These are phyloP conservation scores for Lycia hirtaria DNA, from an alignment of 2,888 invertebrate genomes.

Conservation along the genomic window DNA sequence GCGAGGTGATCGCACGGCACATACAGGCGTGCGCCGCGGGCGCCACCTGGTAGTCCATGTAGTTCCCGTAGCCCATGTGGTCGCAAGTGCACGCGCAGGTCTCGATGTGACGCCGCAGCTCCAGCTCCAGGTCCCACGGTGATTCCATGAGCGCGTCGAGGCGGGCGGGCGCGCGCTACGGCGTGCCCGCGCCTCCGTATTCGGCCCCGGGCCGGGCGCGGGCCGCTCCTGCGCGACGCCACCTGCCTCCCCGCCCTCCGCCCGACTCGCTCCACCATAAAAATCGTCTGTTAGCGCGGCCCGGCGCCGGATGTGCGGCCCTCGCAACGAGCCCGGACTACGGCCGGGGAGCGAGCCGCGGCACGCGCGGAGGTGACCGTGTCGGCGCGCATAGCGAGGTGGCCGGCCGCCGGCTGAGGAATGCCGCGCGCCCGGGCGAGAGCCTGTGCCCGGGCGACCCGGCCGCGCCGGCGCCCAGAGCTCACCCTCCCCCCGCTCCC, in stretches of 20 bases:
- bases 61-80: constrained; percentile 97
- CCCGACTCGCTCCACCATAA: constrained; percentile 71
- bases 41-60: constrained; percentile 94
- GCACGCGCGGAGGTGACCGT: constrained; percentile 62
- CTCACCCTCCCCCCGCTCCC: constrained; percentile 70
- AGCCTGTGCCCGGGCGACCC: constrained; percentile 71
- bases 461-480: constrained; percentile 79
- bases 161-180: constrained; percentile 71
- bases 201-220: constrained; percentile 76
- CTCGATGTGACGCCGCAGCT: constrained; percentile 95
- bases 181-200: constrained; percentile 72
- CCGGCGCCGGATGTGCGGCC: constrained; percentile 70
- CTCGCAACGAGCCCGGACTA: constrained; percentile 73
- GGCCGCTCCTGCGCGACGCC: constrained; percentile 78
- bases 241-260: constrained; percentile 75
- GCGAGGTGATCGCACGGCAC: constrained; percentile 82
- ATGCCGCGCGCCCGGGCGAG: constrained; percentile 73
- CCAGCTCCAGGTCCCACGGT: constrained; percentile 90
- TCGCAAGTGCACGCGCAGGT: constrained; percentile 96
- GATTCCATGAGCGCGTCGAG: constrained; percentile 81
- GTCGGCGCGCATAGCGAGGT: constrained; percentile 71
- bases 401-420: constrained; percentile 72
- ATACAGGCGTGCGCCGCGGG: constrained; percentile 80
- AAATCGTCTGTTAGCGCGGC: constrained; percentile 71
- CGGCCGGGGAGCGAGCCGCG: constrained; percentile 69